A percentile compares a stretch with the other conserved stretches of the same genome.
These are phyloP conservation scores for Ceratotherium simum DNA, from an alignment of 2,113 vertebrate genomes.

Conservation along the genomic window DNA sequence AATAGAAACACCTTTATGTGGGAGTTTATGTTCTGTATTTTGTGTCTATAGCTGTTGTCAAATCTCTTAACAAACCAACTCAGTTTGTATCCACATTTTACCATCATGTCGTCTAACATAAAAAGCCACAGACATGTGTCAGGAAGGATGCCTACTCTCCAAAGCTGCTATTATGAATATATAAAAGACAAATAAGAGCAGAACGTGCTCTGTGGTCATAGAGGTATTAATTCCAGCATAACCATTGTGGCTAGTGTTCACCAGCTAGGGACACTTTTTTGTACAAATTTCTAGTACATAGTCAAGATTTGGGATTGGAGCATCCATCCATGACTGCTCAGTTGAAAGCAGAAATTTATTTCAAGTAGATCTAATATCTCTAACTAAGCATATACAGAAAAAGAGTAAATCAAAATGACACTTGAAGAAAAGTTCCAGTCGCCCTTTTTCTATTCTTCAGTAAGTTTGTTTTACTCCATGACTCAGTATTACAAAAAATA, in stretches of 20 bases:
- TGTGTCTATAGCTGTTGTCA: background rate
- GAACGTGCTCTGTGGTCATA: background rate
- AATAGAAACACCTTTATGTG: slow-evolving; percentile 45
- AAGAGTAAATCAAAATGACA: slow-evolving; percentile 1
- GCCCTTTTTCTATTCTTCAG: background rate
- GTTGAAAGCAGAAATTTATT: background rate
- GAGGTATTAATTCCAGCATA: background rate
- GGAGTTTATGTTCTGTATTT: slow-evolving; percentile 45
- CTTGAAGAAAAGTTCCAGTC: background rate
- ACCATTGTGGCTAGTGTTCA: background rate
- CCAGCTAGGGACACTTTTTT: background rate
- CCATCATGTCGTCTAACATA: background rate
- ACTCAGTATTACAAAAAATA: slow-evolving; percentile 68
- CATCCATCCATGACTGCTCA: background rate
- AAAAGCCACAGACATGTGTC: background rate
- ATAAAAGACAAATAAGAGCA: background rate
- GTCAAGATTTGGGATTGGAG: background rate
- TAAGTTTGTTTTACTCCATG: slow-evolving; percentile 57
- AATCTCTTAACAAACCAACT: slow-evolving; percentile 39
- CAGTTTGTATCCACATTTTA: slow-evolving; percentile 8
- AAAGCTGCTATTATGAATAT: background rate
- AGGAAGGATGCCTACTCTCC: background rate
- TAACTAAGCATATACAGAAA: background rate
- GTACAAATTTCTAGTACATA: background rate
- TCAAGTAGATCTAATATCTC: background rate